Base-by-base conservation (phyloP, 2,113 vertebrate species). In the Riparia riparia region DNA sequence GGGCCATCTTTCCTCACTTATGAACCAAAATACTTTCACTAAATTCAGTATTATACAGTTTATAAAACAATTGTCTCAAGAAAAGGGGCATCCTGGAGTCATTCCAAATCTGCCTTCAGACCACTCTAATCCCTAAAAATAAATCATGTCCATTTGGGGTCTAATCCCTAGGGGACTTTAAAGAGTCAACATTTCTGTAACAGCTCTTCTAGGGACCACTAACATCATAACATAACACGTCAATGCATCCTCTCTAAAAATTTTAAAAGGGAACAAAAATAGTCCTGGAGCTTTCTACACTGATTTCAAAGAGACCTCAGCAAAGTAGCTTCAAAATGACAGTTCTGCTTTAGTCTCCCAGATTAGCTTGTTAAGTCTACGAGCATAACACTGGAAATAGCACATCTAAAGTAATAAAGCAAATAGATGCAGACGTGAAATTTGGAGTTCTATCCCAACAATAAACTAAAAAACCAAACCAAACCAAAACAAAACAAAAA, bases 281-380 rank as follows among this genome's bases (percentile, higher is more conserved):
- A 95, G 72, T 95, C 68, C 78, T 89, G 65, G 45, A 89, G 82
- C 82, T 79, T 94, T 95, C 93, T 93, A 74, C 86, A 81, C 44
- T 66, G 63, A 94, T 96, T 96, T 96, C 86, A 94, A 96, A 96
- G 89, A 89, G 69, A 42, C 69, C 90, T 97, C 86, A 93, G 63
- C 63, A 77, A 61, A 91, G 65, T 86, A 84, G 70, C 82, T 96
- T 88, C 90, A 94, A 86, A 91, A 91, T 89, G 90, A 95, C 92
- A 95, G 91, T 26, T 95, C 74, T 96, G 91, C 60, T 95, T 93
- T 94, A 94, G 73, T 95, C 82, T 95, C 50, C 60, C 1, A 0
- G 79, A 92, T 88, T 71, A 95, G 80, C 80, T 94, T 89, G 79
- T 89, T 96, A 94, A 89, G 10, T 79, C 71, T 95, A 93, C 0